phyloP scores from a whole-genome alignment of 1,140 invertebrate species.

The Heliconius melpomene region DNA sequence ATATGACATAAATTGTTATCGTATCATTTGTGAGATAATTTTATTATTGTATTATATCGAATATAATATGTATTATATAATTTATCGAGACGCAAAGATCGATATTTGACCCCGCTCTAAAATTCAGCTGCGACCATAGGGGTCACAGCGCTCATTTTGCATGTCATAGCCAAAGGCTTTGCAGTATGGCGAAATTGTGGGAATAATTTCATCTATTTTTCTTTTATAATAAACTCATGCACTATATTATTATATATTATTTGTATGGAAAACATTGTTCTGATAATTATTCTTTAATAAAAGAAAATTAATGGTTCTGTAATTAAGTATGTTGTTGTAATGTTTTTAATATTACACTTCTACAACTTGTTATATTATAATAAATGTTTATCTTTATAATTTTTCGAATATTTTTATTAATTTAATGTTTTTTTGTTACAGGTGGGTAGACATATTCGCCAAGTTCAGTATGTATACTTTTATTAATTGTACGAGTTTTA shows the following conservation, averaged over 20 bases:
- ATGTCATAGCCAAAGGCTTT: slow-evolving; percentile 53
- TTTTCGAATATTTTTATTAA: neutral
- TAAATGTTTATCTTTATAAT: neutral
- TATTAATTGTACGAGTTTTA: neutral
- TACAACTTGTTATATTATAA: neutral
- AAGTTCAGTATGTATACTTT: neutral
- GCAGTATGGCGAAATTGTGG: slow-evolving; percentile 9
- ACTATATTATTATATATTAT: neutral
- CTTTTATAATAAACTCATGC: neutral
- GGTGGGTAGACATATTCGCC: neutral
- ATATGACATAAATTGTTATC: slow-evolving; percentile 35
- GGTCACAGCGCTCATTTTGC: slow-evolving; percentile 51
- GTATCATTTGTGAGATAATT: slow-evolving; percentile 31
- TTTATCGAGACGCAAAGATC: slow-evolving; percentile 37
- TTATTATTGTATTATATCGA: slow-evolving; percentile 22
- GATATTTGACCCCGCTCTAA: slow-evolving; percentile 53
- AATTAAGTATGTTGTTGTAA: neutral
- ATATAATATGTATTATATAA: slow-evolving; percentile 26
- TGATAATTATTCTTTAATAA: neutral
- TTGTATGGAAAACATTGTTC: neutral
- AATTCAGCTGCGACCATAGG: slow-evolving; percentile 47
- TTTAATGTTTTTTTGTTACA: neutral
- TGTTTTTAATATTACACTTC: neutral
- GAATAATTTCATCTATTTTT: slow-evolving; percentile 17
- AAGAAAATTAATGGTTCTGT: neutral